phyloP scores from a whole-genome alignment of 1,140 invertebrate genomes.

The Cephus cinctus region DNA sequence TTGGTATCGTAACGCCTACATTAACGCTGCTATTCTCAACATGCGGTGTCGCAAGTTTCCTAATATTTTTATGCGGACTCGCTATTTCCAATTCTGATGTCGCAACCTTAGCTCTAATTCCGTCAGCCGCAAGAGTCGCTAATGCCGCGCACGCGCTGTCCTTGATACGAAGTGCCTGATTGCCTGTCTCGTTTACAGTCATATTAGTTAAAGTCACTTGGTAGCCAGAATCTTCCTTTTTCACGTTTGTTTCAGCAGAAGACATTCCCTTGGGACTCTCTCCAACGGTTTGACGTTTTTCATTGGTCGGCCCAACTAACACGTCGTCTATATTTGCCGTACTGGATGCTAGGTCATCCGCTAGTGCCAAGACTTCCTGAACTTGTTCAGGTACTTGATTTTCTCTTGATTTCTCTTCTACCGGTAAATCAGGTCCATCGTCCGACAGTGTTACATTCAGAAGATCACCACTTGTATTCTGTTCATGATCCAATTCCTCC shows the following conservation, averaged over 20 bases:
- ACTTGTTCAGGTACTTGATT: conserved; percentile 13
- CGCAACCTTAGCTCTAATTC: conserved; percentile 31
- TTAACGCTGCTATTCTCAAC: not conserved
- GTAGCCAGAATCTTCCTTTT: conserved; percentile 1
- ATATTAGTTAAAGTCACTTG: conserved; percentile 18
- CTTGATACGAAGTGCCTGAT: conserved; percentile 11
- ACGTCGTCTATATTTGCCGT: not conserved
- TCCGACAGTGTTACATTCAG: conserved; percentile 40
- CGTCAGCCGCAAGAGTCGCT: conserved; percentile 20
- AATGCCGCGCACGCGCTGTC: conserved; percentile 5
- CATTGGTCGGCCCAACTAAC: not conserved
- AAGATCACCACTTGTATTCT: conserved; percentile 44
- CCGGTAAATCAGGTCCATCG: conserved; percentile 23
- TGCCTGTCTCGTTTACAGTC: conserved; percentile 21
- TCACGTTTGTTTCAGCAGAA: not conserved
- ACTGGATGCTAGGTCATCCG: conserved; percentile 23
- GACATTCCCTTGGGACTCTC: not conserved
- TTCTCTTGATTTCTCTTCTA: conserved; percentile 15
- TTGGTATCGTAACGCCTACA: too few relatives aligned
- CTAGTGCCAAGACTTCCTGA: conserved; percentile 21
- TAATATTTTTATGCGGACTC: conserved; percentile 6
- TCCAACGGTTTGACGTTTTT: not conserved
- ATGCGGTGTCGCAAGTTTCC: conserved; percentile 6
- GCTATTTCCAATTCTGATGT: conserved; percentile 23
- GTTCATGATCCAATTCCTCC: conserved; percentile 37